Evolutionary conservation across 92 coral and sea anemone genomes (phyloP).

Genomic region (Phymanthus crucifer): DNA sequence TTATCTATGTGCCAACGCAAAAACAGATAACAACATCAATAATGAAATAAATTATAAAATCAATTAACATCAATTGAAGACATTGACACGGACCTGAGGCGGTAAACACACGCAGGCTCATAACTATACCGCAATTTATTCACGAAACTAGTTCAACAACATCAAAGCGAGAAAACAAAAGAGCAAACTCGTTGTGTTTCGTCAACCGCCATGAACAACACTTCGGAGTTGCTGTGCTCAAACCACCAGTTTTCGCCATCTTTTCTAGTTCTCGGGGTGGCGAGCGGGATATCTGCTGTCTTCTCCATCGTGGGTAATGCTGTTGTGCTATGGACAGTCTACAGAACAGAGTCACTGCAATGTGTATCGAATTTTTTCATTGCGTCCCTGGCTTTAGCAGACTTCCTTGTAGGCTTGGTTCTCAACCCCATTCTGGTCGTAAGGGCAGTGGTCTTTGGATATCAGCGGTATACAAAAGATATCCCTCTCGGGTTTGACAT

Average conservation of each 20-base stretch:
- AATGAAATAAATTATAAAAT: background rate
- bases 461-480: conserved; percentile 43
- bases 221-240: background rate
- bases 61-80: background rate
- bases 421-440: conserved; percentile 59
- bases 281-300: conserved; percentile 52
- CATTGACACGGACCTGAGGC: background rate
- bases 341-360: conserved; percentile 50
- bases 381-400: conserved; percentile 66
- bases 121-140: background rate
- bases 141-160: background rate
- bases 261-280: conserved; percentile 41
- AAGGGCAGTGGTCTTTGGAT: conserved; percentile 19
- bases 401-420: conserved; percentile 58
- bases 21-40: no score
- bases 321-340: conserved; percentile 51
- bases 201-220: conserved; percentile 14
- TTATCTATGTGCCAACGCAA: no score
- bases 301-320: conserved; percentile 61
- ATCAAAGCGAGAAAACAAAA: background rate
- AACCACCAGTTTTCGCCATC: conserved; percentile 20
- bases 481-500: conserved; percentile 33
- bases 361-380: conserved; percentile 59
- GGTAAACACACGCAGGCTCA: background rate
- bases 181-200: background rate